phyloP scores from a whole-genome alignment of 92 coral and sea anemone species.

The Paragorgia papillata region DNA sequence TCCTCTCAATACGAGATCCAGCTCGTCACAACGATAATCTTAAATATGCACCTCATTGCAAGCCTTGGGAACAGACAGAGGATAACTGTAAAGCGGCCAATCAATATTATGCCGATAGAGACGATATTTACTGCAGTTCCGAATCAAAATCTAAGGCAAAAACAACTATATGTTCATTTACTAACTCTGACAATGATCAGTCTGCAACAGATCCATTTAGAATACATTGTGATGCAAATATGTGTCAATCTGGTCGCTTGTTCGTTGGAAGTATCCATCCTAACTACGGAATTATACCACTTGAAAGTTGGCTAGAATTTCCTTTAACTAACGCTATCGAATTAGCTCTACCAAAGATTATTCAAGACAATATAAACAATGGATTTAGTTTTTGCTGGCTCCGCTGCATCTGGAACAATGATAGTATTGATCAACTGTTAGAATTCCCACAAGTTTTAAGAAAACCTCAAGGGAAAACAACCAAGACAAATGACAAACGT shows the following conservation, averaged over 20 bases:
- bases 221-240: constrained; percentile 7
- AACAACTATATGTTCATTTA: not conserved
- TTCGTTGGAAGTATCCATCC: constrained; percentile 71
- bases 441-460: constrained; percentile 55
- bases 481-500: not conserved
- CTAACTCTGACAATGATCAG: not conserved
- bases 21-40: not conserved
- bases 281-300: constrained; percentile 62
- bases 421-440: constrained; percentile 65
- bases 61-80: constrained; percentile 32
- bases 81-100: not conserved
- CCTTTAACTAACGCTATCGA: constrained; percentile 51
- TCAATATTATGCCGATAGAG: not conserved
- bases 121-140: constrained; percentile 16
- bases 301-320: constrained; percentile 61
- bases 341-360: constrained; percentile 51
- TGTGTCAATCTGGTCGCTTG: constrained; percentile 20
- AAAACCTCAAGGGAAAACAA: not conserved
- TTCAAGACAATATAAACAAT: constrained; percentile 47
- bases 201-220: too few relatives aligned
- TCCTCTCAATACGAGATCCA: constrained; percentile 18
- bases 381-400: constrained; percentile 76
- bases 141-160: not conserved
- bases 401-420: constrained; percentile 55
- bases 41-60: constrained; percentile 7